phyloP scores from a whole-genome alignment of 1,140 invertebrate genomes.

The Drosophila baimaii region DNA sequence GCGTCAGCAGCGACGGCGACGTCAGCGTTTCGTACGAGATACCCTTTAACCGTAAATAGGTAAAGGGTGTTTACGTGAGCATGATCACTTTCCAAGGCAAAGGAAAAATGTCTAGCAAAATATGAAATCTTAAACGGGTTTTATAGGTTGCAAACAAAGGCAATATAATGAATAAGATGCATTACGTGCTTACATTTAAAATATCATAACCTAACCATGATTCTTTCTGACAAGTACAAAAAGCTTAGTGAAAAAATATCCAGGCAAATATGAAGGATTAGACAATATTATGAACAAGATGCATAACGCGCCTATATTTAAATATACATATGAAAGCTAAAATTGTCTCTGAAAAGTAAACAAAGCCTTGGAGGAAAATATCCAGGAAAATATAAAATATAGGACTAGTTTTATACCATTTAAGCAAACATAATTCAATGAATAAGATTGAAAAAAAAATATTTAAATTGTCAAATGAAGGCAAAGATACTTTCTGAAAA shows the following conservation, averaged over 20 bases:
- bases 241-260: too few relatives aligned
- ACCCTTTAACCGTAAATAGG: constrained; percentile 4
- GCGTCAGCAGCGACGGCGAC: constrained; percentile 49
- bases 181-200: too few relatives aligned
- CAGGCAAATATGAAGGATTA: too few relatives aligned
- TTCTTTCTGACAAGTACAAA: too few relatives aligned
- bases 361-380: too few relatives aligned
- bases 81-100: neutral
- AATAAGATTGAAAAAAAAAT: too few relatives aligned
- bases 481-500: neutral
- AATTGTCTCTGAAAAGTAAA: neutral
- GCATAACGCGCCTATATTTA: neutral
- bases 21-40: constrained; percentile 51
- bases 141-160: neutral
- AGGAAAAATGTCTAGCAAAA: neutral
- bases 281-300: neutral
- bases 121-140: neutral
- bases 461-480: neutral
- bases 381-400: too few relatives aligned
- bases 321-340: neutral
- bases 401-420: too few relatives aligned
- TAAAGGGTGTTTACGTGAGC: neutral
- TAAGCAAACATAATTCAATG: too few relatives aligned
- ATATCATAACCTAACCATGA: too few relatives aligned
- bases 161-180: neutral